phyloP scores from a whole-genome alignment of 2,888 invertebrate genomes.

The Archips crataeganus region DNA sequence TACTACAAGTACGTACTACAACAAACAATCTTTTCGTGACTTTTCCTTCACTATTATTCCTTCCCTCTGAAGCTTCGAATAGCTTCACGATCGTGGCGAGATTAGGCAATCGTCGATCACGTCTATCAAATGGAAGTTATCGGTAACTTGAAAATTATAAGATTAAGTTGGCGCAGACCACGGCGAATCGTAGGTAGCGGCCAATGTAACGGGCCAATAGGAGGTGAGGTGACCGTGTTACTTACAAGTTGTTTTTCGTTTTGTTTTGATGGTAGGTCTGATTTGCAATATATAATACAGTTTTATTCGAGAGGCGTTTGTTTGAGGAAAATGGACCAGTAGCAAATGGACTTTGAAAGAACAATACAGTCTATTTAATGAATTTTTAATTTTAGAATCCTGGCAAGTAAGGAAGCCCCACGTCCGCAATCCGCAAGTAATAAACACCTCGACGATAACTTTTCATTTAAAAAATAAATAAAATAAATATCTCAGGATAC shows the following conservation, averaged over 20 bases:
- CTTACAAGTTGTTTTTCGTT: constrained; percentile 3
- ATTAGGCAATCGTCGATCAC: constrained; percentile 38
- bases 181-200: constrained; percentile 29
- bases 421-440: too few relatives aligned
- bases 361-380: too few relatives aligned
- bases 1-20: too few relatives aligned
- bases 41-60: constrained; percentile 1
- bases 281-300: background rate
- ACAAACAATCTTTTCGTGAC: constrained; percentile 7
- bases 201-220: constrained; percentile 5
- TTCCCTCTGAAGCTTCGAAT: constrained; percentile 1
- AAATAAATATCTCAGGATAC: too few relatives aligned
- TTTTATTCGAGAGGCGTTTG: too few relatives aligned
- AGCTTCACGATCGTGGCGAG: constrained; percentile 17
- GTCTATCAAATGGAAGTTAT: constrained; percentile 37
- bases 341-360: too few relatives aligned
- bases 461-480: too few relatives aligned
- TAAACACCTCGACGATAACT: too few relatives aligned
- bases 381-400: too few relatives aligned
- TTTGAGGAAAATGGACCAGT: too few relatives aligned
- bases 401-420: too few relatives aligned
- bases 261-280: constrained; percentile 2
- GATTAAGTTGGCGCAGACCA: constrained; percentile 33
- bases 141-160: constrained; percentile 39
- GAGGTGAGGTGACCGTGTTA: constrained; percentile 15